Base-by-base conservation (phyloP, 2,797 vertebrate species). In the Ceryle rudis region DNA sequence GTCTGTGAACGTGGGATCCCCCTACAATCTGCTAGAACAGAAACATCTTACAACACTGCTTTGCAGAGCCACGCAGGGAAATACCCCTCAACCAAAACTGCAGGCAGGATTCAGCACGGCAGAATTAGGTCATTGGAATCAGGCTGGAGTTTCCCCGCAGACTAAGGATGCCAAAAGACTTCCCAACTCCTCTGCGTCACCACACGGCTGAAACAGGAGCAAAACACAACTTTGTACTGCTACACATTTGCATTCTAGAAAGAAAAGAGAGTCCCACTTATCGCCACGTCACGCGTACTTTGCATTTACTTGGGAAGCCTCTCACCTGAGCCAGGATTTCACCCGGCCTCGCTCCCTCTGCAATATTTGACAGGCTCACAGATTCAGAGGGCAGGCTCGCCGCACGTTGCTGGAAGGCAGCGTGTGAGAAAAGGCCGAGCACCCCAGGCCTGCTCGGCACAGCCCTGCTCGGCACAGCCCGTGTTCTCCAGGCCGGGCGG, bases 281-380 rank as follows among this genome's bases (percentile, higher is more conserved):
- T 10, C 16, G 3, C 20, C 31, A 1, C 3, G 6, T 39, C 69
- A 41, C 2, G 0, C 20, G 26, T 3, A 4, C 21, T 42, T 6
- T 9, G n/a, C 28, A 18, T 55, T 84, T 57, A 26, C 42, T 33
- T 15, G 1, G 5, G 65, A 77, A 52, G 33, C 49, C 46, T 52
- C 78, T n/a, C 35, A 22, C 5, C 54, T 4, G 3, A 31, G 64
- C 49, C 6, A 2, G 8, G 33, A 31, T 17, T 18, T 35, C 33
- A n/a, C 67, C 39, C 22, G 26, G 16, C 44, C 35, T 26, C 23
- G 2, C 42, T 29, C 49, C 31, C 37, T 62, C 6, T 29, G 62
- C 64, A 8, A 2, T 18, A 25, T 11, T 42, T 29, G 12, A 70
- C 20, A 37, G 37, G 67, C 42, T 69, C 44, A 22, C 37, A 28